A percentile compares a stretch with the other conserved stretches of the same genome.
phyloP scores from a whole-genome alignment of 2,888 invertebrate genomes.

The Minunthozetes semirufus region DNA sequence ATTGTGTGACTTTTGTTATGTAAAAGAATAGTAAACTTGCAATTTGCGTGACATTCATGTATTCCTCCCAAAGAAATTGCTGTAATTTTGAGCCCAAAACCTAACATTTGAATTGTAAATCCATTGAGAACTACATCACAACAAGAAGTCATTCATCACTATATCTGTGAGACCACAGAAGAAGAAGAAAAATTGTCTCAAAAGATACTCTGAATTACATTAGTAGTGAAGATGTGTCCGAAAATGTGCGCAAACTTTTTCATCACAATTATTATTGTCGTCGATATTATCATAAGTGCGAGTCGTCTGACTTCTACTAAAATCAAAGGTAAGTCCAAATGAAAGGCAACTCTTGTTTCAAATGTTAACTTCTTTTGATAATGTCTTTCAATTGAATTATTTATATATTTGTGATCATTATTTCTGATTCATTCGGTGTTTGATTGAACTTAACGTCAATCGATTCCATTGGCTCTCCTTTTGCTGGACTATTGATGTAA shows the following conservation, averaged over 20 bases:
- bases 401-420: not conserved
- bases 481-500: too few relatives aligned
- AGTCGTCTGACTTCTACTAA: not conserved
- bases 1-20: not conserved
- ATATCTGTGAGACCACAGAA: not conserved
- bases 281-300: not conserved
- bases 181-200: not conserved
- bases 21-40: not conserved
- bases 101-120: not conserved
- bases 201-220: not conserved
- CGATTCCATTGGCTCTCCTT: not conserved
- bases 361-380: not conserved
- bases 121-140: not conserved
- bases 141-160: slow-evolving; percentile 1
- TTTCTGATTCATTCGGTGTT: not conserved
- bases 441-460: not conserved
- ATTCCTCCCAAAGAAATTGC: not conserved
- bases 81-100: not conserved
- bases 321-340: not conserved
- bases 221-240: not conserved
- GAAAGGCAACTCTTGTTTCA: not conserved
- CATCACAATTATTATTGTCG: not conserved
- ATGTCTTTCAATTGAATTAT: not conserved
- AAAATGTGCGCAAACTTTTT: slow-evolving; percentile 2
- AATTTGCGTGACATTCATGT: slow-evolving; percentile 2